Evolutionary conservation across 2,888 invertebrate species (phyloP), one percentile per base, ranked within the genome.

Genomic region (Spisula subtruncata): DNA sequence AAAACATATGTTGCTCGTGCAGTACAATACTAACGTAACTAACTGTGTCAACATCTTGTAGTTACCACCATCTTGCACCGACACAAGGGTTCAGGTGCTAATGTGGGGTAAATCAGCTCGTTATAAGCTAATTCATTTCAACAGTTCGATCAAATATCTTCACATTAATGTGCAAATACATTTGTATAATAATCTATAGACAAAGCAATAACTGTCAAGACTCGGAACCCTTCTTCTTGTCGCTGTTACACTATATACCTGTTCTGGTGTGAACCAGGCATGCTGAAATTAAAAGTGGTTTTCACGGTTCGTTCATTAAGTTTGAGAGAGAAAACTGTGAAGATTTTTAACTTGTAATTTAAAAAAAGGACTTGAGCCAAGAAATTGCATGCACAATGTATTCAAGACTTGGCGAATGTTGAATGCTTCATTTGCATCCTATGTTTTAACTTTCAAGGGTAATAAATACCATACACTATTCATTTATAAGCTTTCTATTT

Each of bases 81-180:
- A 25, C 10, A n/a, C 25, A 0, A 25, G 60, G 25, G n/a, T 66
- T 10, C 60, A 66, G 60, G 60, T 56, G 4, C 56, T 18, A 56
- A 41, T 41, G 41, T 41, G 41, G 41, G 56, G n/a, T 66, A 66
- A 66, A n/a, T n/a, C 10, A 10, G 8, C 60, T 66, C 25, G n/a
- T 66, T 66, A 66, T 66, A 66, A 51, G 12, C 51, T 51, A 16
- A 51, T 66, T 6, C 60, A 66, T 66, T 66, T 66, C 60, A 66
- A 66, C 60, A 66, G 60, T 66, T n/a, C 8, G 10, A 25, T 66
- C 60, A 25, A 66, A 66, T 25, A 25, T n/a, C 20, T 66, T 66
- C 60, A 25, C 60, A 66, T 66, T 66, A 66, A 66, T 25, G 60
- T 25, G 8, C 60, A 10, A 66, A 66, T 66, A 4, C 8, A 66